Conservation (phyloP, 2,888 invertebrate species). For the Zygothrica quintamaculata region DNA sequence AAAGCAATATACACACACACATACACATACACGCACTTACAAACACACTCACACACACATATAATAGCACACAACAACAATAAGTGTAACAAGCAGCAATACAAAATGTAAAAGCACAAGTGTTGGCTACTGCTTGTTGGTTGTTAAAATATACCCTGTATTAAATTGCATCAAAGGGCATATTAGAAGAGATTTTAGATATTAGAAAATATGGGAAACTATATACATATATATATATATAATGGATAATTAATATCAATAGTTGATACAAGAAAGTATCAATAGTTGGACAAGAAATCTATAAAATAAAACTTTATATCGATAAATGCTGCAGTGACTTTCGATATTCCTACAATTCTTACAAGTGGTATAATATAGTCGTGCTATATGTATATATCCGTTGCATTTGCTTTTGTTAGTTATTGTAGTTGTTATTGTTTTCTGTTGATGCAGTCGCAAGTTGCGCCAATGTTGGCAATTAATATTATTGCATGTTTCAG, state of each 20-base stretch:
- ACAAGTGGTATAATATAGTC: conserved; percentile 26
- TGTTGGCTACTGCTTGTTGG: conserved; percentile 47
- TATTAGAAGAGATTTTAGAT: background rate
- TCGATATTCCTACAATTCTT: background rate
- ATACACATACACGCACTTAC: conserved; percentile 7
- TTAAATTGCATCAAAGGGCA: background rate
- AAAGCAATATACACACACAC: conserved; percentile 53
- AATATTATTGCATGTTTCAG: conserved; percentile 75
- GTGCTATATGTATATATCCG: background rate
- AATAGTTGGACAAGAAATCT: no score
- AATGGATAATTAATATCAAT: no score
- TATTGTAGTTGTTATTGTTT: conserved; percentile 42
- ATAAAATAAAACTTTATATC: no score
- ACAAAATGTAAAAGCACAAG: conserved; percentile 75
- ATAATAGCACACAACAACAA: conserved; percentile 47
- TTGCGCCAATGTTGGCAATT: conserved; percentile 77
- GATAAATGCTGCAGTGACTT: no score
- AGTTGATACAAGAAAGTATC: no score
- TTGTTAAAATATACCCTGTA: conserved; percentile 40
- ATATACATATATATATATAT: background rate
- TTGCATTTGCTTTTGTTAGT: conserved; percentile 29
- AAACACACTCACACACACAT: conserved; percentile 17
- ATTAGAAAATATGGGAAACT: background rate
- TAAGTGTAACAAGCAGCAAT: conserved; percentile 62
- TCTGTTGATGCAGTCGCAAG: conserved; percentile 48